Percentiles rank a stretch among this genome's conserved stretches.
Evolutionary conservation across 2,888 invertebrate species (phyloP).

Genomic region (Zygothrica quintamaculata): DNA sequence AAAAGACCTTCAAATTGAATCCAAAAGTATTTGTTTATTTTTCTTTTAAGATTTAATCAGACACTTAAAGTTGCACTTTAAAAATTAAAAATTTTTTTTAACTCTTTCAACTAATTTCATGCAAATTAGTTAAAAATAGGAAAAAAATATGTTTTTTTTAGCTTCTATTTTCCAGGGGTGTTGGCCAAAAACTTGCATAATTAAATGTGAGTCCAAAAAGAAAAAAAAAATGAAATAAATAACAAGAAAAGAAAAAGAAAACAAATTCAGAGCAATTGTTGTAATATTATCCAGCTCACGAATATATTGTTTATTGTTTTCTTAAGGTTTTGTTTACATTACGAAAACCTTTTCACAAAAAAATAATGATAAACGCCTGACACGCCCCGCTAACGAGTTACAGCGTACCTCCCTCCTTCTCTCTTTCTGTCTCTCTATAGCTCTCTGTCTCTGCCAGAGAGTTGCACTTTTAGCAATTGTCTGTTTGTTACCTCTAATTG

Average conservation of each 20-base stretch:
- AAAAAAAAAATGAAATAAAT: no score
- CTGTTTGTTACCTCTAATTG: slow-evolving; percentile 69
- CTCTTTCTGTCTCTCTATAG: no score
- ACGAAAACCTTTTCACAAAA: slow-evolving; percentile 53
- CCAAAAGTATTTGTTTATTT: no score
- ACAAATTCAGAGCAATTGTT: slow-evolving; percentile 67
- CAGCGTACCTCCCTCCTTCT: no score
- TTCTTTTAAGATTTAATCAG: slow-evolving; percentile 10
- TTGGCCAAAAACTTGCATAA: slow-evolving; percentile 72
- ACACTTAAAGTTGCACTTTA: slow-evolving; percentile 10
- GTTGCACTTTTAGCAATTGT: slow-evolving; percentile 72
- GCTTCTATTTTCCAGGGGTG: slow-evolving; percentile 41
- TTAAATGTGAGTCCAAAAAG: slow-evolving; percentile 61
- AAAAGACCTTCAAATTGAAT: background rate
- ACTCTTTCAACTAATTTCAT: slow-evolving; percentile 57
- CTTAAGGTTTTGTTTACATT: slow-evolving; percentile 49
- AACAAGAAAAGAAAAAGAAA: no score
- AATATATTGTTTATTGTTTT: slow-evolving; percentile 52
- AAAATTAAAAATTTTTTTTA: slow-evolving; percentile 2
- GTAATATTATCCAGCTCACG: slow-evolving; percentile 57
- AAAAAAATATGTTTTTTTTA: slow-evolving; percentile 40
- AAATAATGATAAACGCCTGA: slow-evolving; percentile 68
- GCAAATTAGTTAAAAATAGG: slow-evolving; percentile 63
- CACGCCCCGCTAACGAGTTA: slow-evolving; percentile 71
- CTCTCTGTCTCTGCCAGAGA: no score